Percentiles rank a stretch among this genome's conserved stretches.
Conservation (phyloP, 2,888 invertebrate genomes). For the Lymantria dispar region DNA sequence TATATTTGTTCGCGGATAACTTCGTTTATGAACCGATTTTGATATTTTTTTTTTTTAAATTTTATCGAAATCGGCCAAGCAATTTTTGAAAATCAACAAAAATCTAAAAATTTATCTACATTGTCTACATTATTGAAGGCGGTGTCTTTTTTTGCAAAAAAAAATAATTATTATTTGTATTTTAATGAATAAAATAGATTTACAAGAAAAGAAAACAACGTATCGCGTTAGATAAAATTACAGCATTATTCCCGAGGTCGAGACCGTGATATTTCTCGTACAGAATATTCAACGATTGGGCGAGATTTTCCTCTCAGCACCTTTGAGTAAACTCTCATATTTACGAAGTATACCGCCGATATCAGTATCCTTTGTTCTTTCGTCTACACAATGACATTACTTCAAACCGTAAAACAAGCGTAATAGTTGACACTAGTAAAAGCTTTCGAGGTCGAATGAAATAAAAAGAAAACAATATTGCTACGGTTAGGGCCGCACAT, state of each 20-base stretch:
- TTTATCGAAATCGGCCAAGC: too few species aligned
- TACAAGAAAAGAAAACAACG: background rate
- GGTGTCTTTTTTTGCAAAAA: too few species aligned
- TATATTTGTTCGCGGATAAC: too few species aligned
- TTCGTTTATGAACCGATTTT: too few species aligned
- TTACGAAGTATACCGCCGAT: slow-evolving; percentile 35
- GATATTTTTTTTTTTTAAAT: too few species aligned
- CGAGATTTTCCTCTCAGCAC: slow-evolving; percentile 34
- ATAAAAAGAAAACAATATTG: slow-evolving; percentile 78
- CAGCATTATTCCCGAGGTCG: slow-evolving; percentile 20
- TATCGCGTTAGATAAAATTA: slow-evolving; percentile 28
- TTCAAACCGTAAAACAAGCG: slow-evolving; percentile 61
- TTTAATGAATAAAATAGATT: background rate
- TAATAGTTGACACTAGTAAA: slow-evolving; percentile 72
- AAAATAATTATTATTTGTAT: background rate
- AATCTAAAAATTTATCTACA: too few species aligned
- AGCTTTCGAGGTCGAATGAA: slow-evolving; percentile 61
- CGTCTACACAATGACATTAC: slow-evolving; percentile 55
- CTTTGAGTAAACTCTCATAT: slow-evolving; percentile 37
- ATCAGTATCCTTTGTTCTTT: slow-evolving; percentile 38
- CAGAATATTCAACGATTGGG: slow-evolving; percentile 38
- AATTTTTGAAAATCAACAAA: too few species aligned
- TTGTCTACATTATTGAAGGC: too few species aligned
- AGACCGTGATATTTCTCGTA: slow-evolving; percentile 28
- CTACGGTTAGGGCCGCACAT: slow-evolving; percentile 66